These are phyloP conservation scores for Zonitis immaculata DNA, from an alignment of 2,888 invertebrate species.

Conservation along the genomic window DNA sequence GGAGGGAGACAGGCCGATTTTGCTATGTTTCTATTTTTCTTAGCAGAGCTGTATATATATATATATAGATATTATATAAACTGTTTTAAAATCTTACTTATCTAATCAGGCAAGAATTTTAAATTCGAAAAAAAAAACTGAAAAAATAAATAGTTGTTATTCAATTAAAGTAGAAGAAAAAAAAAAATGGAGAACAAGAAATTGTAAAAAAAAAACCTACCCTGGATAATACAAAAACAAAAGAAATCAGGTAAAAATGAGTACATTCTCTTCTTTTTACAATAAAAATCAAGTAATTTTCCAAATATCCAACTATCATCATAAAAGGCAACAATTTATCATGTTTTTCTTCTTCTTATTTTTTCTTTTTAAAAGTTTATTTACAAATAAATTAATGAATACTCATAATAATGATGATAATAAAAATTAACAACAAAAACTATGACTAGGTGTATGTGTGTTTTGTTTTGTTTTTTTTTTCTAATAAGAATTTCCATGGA, in stretches of 20 bases:
- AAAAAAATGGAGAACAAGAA: slow-evolving; percentile 11
- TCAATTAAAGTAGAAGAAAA: slow-evolving; percentile 22
- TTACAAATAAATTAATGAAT: no score
- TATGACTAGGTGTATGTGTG: slow-evolving; percentile 45
- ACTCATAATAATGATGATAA: slow-evolving; percentile 34
- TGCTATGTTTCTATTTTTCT: no score
- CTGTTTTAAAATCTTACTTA: slow-evolving; percentile 27
- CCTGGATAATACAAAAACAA: no score
- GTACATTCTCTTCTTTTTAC: not conserved
- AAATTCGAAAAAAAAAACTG: slow-evolving; percentile 32
- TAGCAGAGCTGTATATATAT: no score
- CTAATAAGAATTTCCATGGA: no score
- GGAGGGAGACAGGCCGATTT: no score
- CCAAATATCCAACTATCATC: slow-evolving; percentile 6
- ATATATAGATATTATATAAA: slow-evolving; percentile 34
- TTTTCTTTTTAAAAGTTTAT: no score
- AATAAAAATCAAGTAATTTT: not conserved
- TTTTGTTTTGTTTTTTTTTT: no score
- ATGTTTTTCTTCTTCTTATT: slow-evolving; percentile 10
- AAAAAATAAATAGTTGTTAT: slow-evolving; percentile 29
- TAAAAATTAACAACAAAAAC: slow-evolving; percentile 38
- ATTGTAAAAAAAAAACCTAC: no score
- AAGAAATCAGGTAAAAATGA: no score
- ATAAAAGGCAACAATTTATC: slow-evolving; percentile 35
- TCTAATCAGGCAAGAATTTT: slow-evolving; percentile 36